phyloP scores from a whole-genome alignment of 1,140 invertebrate species.

The Panagrolaimus sp. region DNA sequence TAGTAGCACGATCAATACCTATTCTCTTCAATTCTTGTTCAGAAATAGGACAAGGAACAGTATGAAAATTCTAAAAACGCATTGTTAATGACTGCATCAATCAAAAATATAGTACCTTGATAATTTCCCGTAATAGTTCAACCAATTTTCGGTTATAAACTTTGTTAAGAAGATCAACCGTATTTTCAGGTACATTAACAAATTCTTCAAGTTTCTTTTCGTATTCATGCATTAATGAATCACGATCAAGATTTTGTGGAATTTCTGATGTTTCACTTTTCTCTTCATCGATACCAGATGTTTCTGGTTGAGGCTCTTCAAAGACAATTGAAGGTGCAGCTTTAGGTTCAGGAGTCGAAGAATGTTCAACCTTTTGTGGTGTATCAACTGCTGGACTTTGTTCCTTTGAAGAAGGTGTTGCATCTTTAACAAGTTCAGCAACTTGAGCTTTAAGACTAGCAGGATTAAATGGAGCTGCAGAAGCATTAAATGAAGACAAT shows the following conservation, averaged over 20 bases:
- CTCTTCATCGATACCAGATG: not conserved
- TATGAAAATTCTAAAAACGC: not conserved
- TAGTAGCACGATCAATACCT: slow-evolving; percentile 2
- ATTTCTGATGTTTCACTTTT: not conserved
- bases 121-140: not conserved
- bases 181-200: not conserved
- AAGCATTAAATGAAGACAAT: not conserved
- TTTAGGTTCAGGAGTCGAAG: not conserved
- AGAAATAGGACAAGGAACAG: not conserved
- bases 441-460: not conserved
- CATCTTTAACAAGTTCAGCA: not conserved
- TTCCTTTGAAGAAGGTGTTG: not conserved
- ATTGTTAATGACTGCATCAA: not conserved
- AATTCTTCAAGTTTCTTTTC: not conserved
- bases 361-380: too few species aligned
- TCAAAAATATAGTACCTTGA: not conserved
- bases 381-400: not conserved
- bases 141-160: not conserved
- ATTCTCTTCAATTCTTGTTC: not conserved
- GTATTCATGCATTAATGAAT: not conserved
- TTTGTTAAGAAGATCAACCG: not conserved
- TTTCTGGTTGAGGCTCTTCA: not conserved
- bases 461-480: not conserved
- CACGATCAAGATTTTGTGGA: not conserved
- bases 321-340: not conserved